Evolutionary conservation across 2,113 vertebrate genomes (phyloP).

Genomic region (Brachyhypopomus gauderio): DNA sequence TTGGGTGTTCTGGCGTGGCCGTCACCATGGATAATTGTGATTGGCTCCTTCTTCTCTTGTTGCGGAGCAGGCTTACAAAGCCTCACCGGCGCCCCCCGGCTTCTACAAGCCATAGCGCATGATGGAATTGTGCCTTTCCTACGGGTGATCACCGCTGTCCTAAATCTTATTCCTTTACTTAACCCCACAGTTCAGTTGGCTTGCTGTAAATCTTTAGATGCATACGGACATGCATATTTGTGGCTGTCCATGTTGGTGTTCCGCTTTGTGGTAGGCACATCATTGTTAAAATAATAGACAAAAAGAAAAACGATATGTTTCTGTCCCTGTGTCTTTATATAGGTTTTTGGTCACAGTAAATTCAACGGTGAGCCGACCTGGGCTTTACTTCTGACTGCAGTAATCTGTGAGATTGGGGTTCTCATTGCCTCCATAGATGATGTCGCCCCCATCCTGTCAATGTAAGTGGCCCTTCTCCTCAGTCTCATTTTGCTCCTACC

Average conservation of each 20-base stretch:
- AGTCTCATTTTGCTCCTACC: neutral
- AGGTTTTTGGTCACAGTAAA: slow-evolving; percentile 96
- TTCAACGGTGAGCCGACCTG: slow-evolving; percentile 93
- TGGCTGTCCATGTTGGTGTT: neutral
- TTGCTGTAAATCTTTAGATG: neutral
- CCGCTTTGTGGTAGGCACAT: no score
- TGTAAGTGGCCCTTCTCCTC: slow-evolving; percentile 72
- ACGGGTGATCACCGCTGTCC: slow-evolving; percentile 70
- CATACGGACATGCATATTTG: neutral
- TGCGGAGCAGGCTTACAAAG: slow-evolving; percentile 95
- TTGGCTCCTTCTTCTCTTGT: slow-evolving; percentile 96
- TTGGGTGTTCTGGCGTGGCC: slow-evolving; percentile 93
- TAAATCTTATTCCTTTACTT: neutral
- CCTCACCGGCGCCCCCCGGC: slow-evolving; percentile 89
- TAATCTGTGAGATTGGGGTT: slow-evolving; percentile 94
- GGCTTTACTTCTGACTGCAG: slow-evolving; percentile 89
- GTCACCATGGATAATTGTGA: slow-evolving; percentile 94
- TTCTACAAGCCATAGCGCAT: slow-evolving; percentile 92
- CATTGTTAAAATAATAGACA: no score
- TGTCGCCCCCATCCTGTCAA: slow-evolving; percentile 94
- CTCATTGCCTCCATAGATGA: slow-evolving; percentile 91
- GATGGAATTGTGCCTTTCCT: slow-evolving; percentile 91
- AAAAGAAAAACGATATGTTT: neutral
- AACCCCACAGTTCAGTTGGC: neutral
- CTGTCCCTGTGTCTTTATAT: neutral